These are phyloP conservation scores for Andrena praecox DNA, from an alignment of 2,888 invertebrate species.

Conservation along the genomic window DNA sequence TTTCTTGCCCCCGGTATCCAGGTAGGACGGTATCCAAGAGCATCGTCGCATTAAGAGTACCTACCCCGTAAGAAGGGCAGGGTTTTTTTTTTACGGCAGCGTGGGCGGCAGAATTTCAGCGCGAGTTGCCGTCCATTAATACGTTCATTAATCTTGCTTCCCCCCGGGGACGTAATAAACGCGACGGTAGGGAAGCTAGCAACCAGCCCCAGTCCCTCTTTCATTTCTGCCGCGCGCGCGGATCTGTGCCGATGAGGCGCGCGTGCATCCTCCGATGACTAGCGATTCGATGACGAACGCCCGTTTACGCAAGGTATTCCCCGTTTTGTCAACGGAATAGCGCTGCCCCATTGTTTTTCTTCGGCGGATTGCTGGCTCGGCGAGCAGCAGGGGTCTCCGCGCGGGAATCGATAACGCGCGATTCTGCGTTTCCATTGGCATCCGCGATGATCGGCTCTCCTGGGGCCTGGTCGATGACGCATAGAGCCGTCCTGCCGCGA, in stretches of 20 bases:
- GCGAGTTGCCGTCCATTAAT: slow-evolving; percentile 40
- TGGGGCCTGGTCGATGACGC: slow-evolving; percentile 47
- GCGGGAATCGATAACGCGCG: slow-evolving; percentile 47
- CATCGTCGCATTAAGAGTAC: neutral
- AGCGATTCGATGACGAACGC: slow-evolving; percentile 46
- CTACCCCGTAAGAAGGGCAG: neutral
- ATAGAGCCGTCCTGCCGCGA: slow-evolving; percentile 19
- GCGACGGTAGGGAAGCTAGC: neutral
- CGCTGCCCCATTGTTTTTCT: slow-evolving; percentile 20
- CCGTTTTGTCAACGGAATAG: slow-evolving; percentile 39
- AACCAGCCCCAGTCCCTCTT: neutral
- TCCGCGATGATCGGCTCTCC: slow-evolving; percentile 29
- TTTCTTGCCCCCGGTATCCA: slow-evolving; percentile 27
- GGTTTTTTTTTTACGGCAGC: slow-evolving; percentile 22
- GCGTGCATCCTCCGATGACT: slow-evolving; percentile 25
- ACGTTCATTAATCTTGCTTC: slow-evolving; percentile 61
- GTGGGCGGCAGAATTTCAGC: slow-evolving; percentile 21
- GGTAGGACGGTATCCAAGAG: slow-evolving; percentile 18
- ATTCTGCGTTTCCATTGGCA: slow-evolving; percentile 44
- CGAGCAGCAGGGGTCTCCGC: slow-evolving; percentile 26
- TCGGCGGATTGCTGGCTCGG: slow-evolving; percentile 24
- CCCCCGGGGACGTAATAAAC: slow-evolving; percentile 6
- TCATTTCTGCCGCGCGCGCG: slow-evolving; percentile 26
- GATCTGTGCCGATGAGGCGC: slow-evolving; percentile 27
- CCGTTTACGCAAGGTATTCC: slow-evolving; percentile 53